phyloP scores from a whole-genome alignment of 2,113 vertebrate genomes.

The Rhynchomys soricoides region DNA sequence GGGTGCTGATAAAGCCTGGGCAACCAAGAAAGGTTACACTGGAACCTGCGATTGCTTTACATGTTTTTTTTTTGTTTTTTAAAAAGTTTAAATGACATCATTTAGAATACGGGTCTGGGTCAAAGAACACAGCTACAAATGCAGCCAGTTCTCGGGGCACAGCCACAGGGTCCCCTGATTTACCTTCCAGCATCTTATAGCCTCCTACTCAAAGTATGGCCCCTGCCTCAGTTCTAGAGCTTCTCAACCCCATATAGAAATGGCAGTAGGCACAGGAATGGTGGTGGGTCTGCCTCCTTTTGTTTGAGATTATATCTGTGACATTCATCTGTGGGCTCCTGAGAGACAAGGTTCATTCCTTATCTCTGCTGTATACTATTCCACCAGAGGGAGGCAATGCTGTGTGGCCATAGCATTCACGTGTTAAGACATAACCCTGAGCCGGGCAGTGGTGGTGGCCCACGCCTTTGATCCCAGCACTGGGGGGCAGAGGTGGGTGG shows the following conservation, averaged over 20 bases:
- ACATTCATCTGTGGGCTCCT: background rate
- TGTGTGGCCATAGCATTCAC: background rate
- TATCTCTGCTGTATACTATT: background rate
- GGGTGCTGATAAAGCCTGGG: background rate
- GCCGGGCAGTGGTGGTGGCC: no score
- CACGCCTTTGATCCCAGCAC: no score
- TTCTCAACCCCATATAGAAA: background rate
- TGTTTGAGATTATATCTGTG: background rate
- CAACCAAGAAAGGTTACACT: background rate
- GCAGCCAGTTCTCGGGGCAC: background rate
- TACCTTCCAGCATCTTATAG: background rate
- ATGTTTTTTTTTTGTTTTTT: no score
- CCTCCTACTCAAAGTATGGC: fast-evolving
- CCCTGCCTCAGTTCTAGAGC: background rate
- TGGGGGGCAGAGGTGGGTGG: no score
- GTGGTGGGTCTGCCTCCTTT: background rate
- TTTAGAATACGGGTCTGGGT: background rate
- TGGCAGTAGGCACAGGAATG: fast-evolving
- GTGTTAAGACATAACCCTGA: background rate
- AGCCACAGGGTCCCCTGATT: background rate
- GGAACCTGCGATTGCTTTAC: background rate
- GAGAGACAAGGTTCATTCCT: background rate
- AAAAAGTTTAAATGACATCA: background rate
- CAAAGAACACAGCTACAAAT: background rate
- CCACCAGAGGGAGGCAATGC: fast-evolving